phyloP scores from a whole-genome alignment of 2,888 invertebrate genomes.

The Harpalus rufipes region DNA sequence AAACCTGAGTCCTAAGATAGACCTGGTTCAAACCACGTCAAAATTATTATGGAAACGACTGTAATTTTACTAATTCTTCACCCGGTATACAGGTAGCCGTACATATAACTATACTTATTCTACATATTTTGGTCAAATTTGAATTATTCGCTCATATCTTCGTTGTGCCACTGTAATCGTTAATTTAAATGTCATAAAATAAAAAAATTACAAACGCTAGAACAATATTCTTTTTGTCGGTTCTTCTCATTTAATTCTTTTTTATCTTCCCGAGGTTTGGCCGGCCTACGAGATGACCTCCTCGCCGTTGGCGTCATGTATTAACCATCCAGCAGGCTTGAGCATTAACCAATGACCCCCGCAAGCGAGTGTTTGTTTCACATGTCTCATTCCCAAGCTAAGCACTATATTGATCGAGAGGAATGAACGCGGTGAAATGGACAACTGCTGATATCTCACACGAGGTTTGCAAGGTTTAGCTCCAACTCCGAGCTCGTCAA shows the following conservation, averaged over 20 bases:
- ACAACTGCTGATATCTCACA: slow-evolving; percentile 59
- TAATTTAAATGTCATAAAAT: too few relatives aligned
- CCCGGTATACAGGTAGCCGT: too few relatives aligned
- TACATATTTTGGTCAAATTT: too few relatives aligned
- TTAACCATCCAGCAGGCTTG: slow-evolving; percentile 56
- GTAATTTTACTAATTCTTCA: too few relatives aligned
- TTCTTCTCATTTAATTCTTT: slow-evolving; percentile 31
- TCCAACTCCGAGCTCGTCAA: slow-evolving; percentile 32
- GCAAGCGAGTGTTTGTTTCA: slow-evolving; percentile 72
- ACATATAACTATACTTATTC: too few relatives aligned
- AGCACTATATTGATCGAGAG: slow-evolving; percentile 32
- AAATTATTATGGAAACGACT: too few relatives aligned
- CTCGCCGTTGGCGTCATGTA: slow-evolving; percentile 41
- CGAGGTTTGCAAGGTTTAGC: slow-evolving; percentile 26
- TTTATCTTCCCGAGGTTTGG: not conserved
- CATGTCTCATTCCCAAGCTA: slow-evolving; percentile 74
- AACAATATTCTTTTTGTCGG: not conserved
- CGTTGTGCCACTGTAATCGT: too few relatives aligned
- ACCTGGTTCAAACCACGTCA: too few relatives aligned
- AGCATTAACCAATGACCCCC: slow-evolving; percentile 58
- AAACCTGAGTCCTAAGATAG: too few relatives aligned
- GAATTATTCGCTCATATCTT: too few relatives aligned
- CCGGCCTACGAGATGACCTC: slow-evolving; percentile 62
- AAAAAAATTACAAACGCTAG: too few relatives aligned
- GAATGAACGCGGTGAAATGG: slow-evolving; percentile 39